Base-by-base conservation (phyloP, 2,797 vertebrate species). In the Melopsittacus undulatus region DNA sequence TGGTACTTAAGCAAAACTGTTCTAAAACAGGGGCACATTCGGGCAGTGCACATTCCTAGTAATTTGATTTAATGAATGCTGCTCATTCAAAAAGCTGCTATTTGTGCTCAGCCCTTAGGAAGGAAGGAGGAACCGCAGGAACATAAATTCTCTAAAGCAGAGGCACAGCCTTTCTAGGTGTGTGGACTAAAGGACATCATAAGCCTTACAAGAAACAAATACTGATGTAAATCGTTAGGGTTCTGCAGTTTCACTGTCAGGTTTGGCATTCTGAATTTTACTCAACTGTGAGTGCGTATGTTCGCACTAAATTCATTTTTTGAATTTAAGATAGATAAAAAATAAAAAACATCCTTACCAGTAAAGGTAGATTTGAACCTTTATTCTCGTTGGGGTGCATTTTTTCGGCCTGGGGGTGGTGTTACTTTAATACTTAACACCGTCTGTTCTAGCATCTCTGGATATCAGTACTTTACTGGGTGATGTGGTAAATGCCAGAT, bases 41-140 rank as follows among this genome's bases (percentile, higher is more conserved):
- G 54, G 63, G 57, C 79, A 51, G 46, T 29, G 34, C 52, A 45
- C 42, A 40, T 45, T 84, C 62, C 42, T 83, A 36, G 57, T 64
- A 78, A 89, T 94, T 89, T 91, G 52, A 78, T 91, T 89, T 93
- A 91, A 94, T 93, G 69, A 91, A 75, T 18, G 24, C 46, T 83
- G 42, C 64, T 83, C 38, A 78, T 89, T 96, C 89, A 36, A 91
- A 91, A 93, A 80, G 45, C 64, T 95, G 45, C 91, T 91, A 92
- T 93, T 94, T 95, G 66, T 91, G 62, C 69, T 87, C n/a, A 87
- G 52, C 75, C 75, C 61, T 61, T 52, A 68, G 62, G 90, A 96
- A 81, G 49, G 57, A 59, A 69, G 48, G 32, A 85, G 75, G 52
- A 92, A 68, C 61, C 80, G 64, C 1, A 11, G 48, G 52, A 89